Evolutionary conservation across 2,888 invertebrate species (phyloP), one percentile per base, ranked within the genome.

Genomic region (Palloptera scutellata): DNA sequence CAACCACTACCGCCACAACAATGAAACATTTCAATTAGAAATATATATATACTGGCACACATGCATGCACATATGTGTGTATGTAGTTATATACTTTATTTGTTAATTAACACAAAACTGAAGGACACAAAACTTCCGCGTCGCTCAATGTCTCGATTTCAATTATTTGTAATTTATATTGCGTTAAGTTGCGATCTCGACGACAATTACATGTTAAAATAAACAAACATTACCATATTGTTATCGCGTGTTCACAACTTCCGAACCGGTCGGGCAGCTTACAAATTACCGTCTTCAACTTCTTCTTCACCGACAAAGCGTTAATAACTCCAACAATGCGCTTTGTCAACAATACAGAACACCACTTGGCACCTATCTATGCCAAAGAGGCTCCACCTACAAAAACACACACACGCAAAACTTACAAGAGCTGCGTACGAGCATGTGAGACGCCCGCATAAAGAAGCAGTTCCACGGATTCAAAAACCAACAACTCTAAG

Each of bases 351-450:
- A 15, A 9, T 30, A 30, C 48, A 48, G 11, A 48, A 48, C 12
- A 48, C 13, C 11, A 15, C 48, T 15, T n/a, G 48, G n/a, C 12
- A 15, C 48, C 30, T 30, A 30, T 30, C 30, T 30, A 30, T 15
- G 48, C 13, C 48, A 48, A 11, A n/a, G 66, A 74, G 79, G 80
- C 80, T 80, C 80, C 80, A 80, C 80, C 80, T 80, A 81, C 80
- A 78, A 80, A 76, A 71, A 72, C 57, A 64, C 59, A 70, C 69
- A 70, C 62, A 70, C n/a, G n/a, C 64, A 58, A 58, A 48, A 42
- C 54, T 54, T 53, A 40, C 48, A 61, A 61, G 13, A 68, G 59
- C 54, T 60, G 53, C 51, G 59, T 66, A 59, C 54, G 40, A 59
- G 42, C 42, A 6, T 12, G 19, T 41, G 40, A 41, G 11, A 20